These are phyloP conservation scores for Archocentrus centrarchus DNA, from an alignment of 2,113 vertebrate species.

Conservation along the genomic window DNA sequence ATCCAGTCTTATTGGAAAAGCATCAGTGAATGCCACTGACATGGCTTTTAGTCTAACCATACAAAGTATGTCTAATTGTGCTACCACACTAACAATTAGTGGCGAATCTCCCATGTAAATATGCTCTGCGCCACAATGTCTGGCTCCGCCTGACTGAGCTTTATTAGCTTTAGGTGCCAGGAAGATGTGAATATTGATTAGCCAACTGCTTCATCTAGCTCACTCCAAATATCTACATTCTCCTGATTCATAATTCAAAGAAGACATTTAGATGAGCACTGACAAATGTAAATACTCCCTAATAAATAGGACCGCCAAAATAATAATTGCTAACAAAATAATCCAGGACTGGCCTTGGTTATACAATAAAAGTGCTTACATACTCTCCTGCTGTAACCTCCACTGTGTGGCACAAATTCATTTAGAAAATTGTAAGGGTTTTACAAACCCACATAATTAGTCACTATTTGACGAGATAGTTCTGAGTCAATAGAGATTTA, in stretches of 20 bases:
- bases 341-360: constrained; percentile 16
- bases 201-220: constrained; percentile 50
- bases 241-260: constrained; percentile 64
- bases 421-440: constrained; percentile 31
- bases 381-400: constrained; percentile 8
- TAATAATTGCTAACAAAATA: constrained; percentile 28
- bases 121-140: constrained; percentile 64
- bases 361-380: constrained; percentile 6
- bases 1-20: constrained; percentile 36
- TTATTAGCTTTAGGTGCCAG: constrained; percentile 71
- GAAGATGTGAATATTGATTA: constrained; percentile 72
- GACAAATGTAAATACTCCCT: constrained; percentile 61
- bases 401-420: constrained; percentile 26
- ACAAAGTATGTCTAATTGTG: constrained; percentile 53
- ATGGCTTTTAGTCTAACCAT: constrained; percentile 42
- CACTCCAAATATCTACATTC: constrained; percentile 51
- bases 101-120: constrained; percentile 64
- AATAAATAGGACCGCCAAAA: constrained; percentile 30
- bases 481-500: constrained; percentile 40
- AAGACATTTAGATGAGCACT: constrained; percentile 47
- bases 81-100: constrained; percentile 66
- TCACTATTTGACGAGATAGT: constrained; percentile 12
- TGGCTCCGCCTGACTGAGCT: constrained; percentile 63
- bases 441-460: constrained; percentile 42
- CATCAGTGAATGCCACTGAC: constrained; percentile 24